A percentile compares a stretch with the other conserved stretches of the same genome.
Conservation (phyloP, 2,797 vertebrate species). For the Onychomys arenicola region DNA sequence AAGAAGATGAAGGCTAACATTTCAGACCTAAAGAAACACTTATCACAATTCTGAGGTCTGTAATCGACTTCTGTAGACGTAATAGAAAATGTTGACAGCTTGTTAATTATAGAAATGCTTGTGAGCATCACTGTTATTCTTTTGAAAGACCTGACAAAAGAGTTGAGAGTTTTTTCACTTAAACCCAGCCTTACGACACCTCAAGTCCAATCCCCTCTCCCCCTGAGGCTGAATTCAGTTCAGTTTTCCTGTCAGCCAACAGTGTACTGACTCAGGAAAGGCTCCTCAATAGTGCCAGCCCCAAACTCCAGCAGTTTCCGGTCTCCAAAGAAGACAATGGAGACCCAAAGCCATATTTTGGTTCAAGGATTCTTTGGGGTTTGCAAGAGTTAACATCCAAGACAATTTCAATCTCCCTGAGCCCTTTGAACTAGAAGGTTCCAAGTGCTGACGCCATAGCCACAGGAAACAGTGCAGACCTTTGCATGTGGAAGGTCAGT, state of each 20-base stretch:
- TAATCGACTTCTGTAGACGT: conserved; percentile 81
- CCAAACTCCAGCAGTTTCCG: background rate
- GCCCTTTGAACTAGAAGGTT: background rate
- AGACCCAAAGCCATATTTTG: conserved; percentile 55
- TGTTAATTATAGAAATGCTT: conserved; percentile 82
- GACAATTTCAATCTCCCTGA: conserved; percentile 55
- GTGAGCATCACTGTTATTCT: conserved; percentile 77
- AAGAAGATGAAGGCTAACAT: conserved; percentile 84
- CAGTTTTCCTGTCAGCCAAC: conserved; percentile 58
- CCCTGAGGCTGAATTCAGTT: conserved; percentile 60
- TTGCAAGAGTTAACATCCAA: background rate
- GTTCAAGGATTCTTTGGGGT: conserved; percentile 26
- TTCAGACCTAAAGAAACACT: conserved; percentile 85
- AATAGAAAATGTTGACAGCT: conserved; percentile 83
- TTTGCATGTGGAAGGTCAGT: background rate
- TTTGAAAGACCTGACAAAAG: conserved; percentile 81
- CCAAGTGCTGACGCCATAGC: conserved; percentile 26
- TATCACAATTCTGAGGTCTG: conserved; percentile 80
- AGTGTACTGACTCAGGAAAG: conserved; percentile 61
- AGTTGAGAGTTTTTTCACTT: conserved; percentile 69
- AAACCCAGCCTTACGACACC: conserved; percentile 70
- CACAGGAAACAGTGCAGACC: background rate
- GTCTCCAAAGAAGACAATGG: conserved; percentile 31
- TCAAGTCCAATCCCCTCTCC: conserved; percentile 68
- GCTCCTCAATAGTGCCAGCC: conserved; percentile 46